Base-by-base conservation (phyloP, 2,113 vertebrate genomes). In the Chascanopsetta lugubris region DNA sequence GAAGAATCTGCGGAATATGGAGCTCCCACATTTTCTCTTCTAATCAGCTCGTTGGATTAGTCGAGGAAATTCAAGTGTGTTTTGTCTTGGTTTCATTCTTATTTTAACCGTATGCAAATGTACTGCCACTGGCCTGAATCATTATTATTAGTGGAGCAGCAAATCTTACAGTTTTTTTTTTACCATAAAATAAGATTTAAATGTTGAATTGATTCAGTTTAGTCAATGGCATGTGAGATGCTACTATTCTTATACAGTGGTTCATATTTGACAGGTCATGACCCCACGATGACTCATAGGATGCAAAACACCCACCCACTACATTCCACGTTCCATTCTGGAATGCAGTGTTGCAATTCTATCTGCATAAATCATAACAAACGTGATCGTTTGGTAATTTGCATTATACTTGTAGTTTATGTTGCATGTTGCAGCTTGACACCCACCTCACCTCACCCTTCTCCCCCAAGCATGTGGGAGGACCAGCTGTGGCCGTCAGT, bases 41-140 rank as follows among this genome's bases (percentile, higher is more conserved):
- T 71, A 82, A 84, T 87, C 74, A 76, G 65, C 68, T 64, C 29
- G 56, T 62, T 65, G 70, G 65, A 64, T 89, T 73, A 57, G 49
- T 21, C 3, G 48, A 46, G 53, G 46, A 49, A 72, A 63, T 51
- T 63, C 47, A 61, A 26, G 25, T 21, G 47, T 61, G 22, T 43
- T 57, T 48, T 34, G 66, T 64, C 30, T 38, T 15, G 30, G 7
- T 66, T 82, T 70, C 6, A 53, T 68, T 70, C 40, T 77, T 55
- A n/a, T 26, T 63, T 15, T 15, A 26, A 40, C 49, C 30, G 22
- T 38, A 82, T 80, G 66, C 54, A 75, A 77, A 82, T 77, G 10
- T 49, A n/a, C 36, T 2, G 64, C 34, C 20, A 48, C 9, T 75
- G 77, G 30, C 69, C 66, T 67, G 4, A 74, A 69, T 61, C 22